phyloP scores from a whole-genome alignment of 2,113 vertebrate species.

The Rallus limicola region DNA sequence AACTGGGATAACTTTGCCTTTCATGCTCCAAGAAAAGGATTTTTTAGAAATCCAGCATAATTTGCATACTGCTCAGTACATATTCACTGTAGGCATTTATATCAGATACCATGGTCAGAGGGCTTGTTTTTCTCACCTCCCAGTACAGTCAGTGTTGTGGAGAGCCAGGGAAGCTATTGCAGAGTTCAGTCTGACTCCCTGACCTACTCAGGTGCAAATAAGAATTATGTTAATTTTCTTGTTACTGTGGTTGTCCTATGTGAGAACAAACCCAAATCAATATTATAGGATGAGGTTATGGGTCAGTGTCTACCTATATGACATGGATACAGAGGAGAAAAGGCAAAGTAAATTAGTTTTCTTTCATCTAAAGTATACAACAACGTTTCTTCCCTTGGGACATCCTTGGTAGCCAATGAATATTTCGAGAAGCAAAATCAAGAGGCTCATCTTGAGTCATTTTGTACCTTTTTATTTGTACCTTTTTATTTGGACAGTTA shows the following conservation, averaged over 20 bases:
- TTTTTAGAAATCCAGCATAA: not conserved
- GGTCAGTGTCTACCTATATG: not conserved
- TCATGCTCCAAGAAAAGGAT: not conserved
- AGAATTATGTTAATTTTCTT: not conserved
- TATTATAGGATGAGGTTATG: not conserved
- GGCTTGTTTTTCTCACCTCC: not conserved
- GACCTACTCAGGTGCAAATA: not conserved
- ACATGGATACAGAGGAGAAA: not conserved
- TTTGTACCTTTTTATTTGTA: not conserved
- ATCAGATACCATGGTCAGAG: not conserved
- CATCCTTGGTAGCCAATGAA: not conserved
- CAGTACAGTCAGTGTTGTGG: accelerated
- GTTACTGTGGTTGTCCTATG: not conserved
- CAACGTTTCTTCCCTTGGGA: not conserved
- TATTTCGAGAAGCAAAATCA: not conserved
- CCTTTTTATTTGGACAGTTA: not conserved
- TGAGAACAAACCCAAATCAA: not conserved
- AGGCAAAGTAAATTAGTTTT: not conserved
- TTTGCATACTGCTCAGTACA: not conserved
- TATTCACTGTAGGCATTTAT: not conserved
- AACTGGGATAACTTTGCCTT: not conserved
- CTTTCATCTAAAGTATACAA: not conserved
- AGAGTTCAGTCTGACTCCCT: not conserved
- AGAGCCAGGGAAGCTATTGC: not conserved
- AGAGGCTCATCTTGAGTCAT: not conserved